Percentiles rank a stretch among this genome's conserved stretches.
Conservation (phyloP, 2,113 vertebrate genomes). For the Australoheros scitulus region DNA sequence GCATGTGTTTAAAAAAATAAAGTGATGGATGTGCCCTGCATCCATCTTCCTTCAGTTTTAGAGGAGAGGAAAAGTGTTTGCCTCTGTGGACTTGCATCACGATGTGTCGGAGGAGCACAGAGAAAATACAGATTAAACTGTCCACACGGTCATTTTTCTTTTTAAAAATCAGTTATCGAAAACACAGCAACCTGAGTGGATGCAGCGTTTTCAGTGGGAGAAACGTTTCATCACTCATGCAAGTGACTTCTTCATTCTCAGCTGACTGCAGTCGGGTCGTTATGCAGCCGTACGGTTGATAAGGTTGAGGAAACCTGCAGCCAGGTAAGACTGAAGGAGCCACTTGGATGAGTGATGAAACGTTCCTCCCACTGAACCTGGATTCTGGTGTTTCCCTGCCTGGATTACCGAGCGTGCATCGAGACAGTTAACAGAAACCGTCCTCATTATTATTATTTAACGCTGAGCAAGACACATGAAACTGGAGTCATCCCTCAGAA, state of each 20-base stretch:
- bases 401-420: background rate
- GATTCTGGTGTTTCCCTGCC: background rate
- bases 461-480: background rate
- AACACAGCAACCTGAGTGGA: background rate
- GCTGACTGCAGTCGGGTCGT: background rate
- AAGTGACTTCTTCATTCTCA: background rate
- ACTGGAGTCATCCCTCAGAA: background rate
- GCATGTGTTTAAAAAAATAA: too few relatives aligned
- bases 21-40: background rate
- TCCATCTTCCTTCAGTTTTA: background rate
- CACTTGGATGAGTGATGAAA: background rate
- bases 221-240: background rate
- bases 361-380: background rate
- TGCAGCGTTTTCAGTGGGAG: background rate
- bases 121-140: background rate
- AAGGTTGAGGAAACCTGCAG: background rate
- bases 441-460: background rate
- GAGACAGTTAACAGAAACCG: background rate
- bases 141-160: background rate
- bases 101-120: background rate
- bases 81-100: background rate
- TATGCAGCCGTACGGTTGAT: too few relatives aligned
- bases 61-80: accelerated
- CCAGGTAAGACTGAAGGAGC: accelerated
- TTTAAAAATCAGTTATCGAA: background rate